Conservation (phyloP, 2,113 vertebrate species). For the Pterocles orientalis region DNA sequence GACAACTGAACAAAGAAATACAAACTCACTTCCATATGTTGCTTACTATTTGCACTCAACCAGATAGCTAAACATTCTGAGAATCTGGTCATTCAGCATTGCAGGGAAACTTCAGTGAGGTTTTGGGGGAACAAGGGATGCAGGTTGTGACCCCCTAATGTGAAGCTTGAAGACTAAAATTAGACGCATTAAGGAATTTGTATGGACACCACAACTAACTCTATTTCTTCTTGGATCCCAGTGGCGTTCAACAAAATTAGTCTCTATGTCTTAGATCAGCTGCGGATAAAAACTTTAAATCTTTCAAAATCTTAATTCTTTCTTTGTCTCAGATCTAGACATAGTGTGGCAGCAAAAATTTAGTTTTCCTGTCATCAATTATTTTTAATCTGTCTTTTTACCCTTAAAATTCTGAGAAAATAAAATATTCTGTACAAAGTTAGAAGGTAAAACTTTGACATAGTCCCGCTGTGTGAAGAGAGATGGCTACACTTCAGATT, state of each 20-base stretch:
- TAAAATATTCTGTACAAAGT: neutral
- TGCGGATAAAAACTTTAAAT: neutral
- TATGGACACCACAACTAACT: neutral
- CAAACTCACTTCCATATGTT: constrained; percentile 20
- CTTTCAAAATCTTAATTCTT: neutral
- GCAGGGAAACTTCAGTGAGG: neutral
- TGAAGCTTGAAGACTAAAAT: neutral
- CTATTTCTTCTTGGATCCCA: neutral
- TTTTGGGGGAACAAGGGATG: neutral
- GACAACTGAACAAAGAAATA: constrained; percentile 33
- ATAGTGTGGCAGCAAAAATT: neutral
- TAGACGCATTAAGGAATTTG: neutral
- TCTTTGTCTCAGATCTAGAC: neutral
- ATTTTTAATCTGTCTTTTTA: neutral
- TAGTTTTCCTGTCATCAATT: neutral
- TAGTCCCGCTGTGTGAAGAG: neutral
- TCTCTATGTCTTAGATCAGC: neutral
- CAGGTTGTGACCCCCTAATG: neutral
- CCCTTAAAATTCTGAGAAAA: neutral
- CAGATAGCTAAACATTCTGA: constrained; percentile 12
- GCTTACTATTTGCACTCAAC: neutral
- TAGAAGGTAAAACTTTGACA: neutral
- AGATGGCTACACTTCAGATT: neutral
- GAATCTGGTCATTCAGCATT: neutral
- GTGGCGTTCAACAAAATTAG: neutral